Conservation (phyloP, 23 tunicate genomes). For the Oikopleura vanhoeffeni region DNA sequence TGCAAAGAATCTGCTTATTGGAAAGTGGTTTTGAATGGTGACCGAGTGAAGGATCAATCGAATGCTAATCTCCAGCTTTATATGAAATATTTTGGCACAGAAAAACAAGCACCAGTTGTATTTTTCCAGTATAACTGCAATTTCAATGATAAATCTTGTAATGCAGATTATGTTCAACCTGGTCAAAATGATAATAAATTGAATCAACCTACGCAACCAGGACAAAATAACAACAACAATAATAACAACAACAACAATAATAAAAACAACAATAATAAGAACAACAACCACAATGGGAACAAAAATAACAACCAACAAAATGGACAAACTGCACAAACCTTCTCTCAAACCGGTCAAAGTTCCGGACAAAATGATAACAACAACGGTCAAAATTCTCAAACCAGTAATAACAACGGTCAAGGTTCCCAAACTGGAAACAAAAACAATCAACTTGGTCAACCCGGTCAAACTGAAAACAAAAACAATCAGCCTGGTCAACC, state of each 20-base stretch:
- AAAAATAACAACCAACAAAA: background rate
- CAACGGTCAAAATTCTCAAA: background rate
- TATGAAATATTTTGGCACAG: background rate
- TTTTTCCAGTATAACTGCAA: background rate
- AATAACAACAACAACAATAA: background rate
- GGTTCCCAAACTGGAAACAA: no score
- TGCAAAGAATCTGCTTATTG: background rate
- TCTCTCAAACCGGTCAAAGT: no score
- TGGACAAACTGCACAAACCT: background rate
- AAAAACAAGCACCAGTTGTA: background rate
- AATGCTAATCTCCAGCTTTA: background rate
- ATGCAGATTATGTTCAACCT: background rate
- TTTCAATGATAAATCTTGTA: background rate
- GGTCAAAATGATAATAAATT: background rate
- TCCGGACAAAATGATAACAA: background rate
- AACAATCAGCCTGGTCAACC: background rate
- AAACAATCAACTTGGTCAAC: background rate
- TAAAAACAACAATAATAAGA: background rate
- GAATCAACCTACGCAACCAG: background rate
- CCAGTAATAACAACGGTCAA: background rate
- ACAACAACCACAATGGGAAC: background rate
- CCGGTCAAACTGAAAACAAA: background rate
- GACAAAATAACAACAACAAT: background rate
- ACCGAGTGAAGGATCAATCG: background rate
- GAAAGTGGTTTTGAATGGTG: background rate